phyloP scores from a whole-genome alignment of 2,888 invertebrate species.

The Thera obeliscata region DNA sequence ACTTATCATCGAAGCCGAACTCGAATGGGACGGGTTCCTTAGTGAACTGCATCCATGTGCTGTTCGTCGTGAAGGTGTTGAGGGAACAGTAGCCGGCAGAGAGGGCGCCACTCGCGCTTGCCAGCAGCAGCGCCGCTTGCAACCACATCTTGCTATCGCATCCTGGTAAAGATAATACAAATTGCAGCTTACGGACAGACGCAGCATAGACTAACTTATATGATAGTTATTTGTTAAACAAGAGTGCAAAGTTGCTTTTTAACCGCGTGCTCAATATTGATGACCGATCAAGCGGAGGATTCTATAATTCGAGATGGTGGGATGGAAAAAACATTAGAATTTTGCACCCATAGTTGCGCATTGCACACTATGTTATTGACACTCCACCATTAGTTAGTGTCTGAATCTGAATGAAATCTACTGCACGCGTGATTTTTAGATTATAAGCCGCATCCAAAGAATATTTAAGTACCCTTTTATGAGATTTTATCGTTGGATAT shows the following conservation, averaged over 20 bases:
- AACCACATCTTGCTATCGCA: conserved; percentile 62
- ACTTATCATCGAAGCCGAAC: conserved; percentile 87
- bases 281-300: too few species aligned
- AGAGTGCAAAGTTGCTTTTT: too few species aligned
- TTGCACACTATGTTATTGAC: too few species aligned
- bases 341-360: too few species aligned
- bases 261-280: too few species aligned
- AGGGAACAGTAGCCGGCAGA: conserved; percentile 84
- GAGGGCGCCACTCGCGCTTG: conserved; percentile 52
- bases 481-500: conserved; percentile 12
- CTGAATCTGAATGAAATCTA: too few species aligned
- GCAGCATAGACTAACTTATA: neutral
- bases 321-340: too few species aligned
- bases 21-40: conserved; percentile 88
- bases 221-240: neutral
- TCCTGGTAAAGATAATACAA: conserved; percentile 47
- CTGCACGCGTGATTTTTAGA: too few species aligned
- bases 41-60: conserved; percentile 88
- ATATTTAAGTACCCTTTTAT: too few species aligned
- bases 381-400: too few species aligned
- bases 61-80: conserved; percentile 83
- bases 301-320: too few species aligned
- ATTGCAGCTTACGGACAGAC: neutral
- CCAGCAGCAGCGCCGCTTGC: conserved; percentile 57
- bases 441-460: too few species aligned